Evolutionary conservation across 1,140 invertebrate genomes (phyloP).

Genomic region (Hypsibius dujardini): DNA sequence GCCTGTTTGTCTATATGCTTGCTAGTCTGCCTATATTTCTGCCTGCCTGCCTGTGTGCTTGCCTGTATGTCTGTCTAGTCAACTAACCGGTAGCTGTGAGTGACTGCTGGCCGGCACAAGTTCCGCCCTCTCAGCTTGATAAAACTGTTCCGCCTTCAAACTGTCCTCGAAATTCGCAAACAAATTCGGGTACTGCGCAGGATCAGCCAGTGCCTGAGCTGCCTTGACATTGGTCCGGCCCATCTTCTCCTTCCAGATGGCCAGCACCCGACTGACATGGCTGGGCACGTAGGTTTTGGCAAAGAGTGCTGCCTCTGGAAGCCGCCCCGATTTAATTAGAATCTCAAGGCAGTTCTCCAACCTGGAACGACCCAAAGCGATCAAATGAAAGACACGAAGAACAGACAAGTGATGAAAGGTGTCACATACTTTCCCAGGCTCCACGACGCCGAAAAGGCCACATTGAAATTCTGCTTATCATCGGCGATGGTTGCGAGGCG

Average conservation of each 20-base stretch:
- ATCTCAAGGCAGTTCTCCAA: constrained; percentile 76
- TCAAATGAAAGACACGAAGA: constrained; percentile 16
- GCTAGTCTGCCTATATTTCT: too few species aligned
- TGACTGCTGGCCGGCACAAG: constrained; percentile 24
- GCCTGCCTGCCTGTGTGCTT: too few species aligned
- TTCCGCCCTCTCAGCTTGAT: constrained; percentile 30
- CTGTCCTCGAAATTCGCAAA: constrained; percentile 69
- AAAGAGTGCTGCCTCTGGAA: constrained; percentile 93
- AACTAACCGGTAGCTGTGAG: constrained; percentile 21
- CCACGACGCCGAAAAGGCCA: constrained; percentile 80
- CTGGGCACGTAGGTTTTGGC: constrained; percentile 82
- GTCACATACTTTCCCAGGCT: constrained; percentile 52
- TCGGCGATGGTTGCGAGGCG: constrained; percentile 52
- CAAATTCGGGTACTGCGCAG: constrained; percentile 82
- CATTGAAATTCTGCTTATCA: constrained; percentile 46
- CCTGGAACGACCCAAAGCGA: constrained; percentile 26
- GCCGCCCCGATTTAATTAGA: constrained; percentile 63
- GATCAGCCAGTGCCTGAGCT: constrained; percentile 81
- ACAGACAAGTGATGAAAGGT: constrained; percentile 16
- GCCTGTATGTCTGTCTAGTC: not conserved
- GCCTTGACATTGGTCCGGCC: constrained; percentile 61
- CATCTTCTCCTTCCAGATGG: constrained; percentile 51
- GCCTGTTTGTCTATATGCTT: too few species aligned
- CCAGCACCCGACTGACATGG: constrained; percentile 57
- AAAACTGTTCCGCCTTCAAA: constrained; percentile 52